These are phyloP conservation scores for Minunthozetes semirufus DNA, from an alignment of 2,888 invertebrate genomes.

Conservation along the genomic window DNA sequence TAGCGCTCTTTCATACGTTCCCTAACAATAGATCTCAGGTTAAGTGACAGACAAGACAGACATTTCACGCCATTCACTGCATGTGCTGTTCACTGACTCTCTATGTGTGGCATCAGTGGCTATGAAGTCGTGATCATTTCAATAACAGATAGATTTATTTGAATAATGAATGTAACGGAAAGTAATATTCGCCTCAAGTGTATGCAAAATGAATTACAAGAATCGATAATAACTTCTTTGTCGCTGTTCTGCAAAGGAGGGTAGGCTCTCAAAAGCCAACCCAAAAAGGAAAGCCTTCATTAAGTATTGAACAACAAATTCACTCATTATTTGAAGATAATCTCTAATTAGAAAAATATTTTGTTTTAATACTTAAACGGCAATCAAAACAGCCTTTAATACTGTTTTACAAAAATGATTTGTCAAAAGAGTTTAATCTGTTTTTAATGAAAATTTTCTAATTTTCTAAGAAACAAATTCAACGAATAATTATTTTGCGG, in stretches of 20 bases:
- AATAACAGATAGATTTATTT: too few species aligned
- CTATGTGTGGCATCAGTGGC: too few species aligned
- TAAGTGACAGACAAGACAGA: not conserved
- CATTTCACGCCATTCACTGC: not conserved
- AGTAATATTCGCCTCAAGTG: too few species aligned
- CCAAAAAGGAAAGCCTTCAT: too few species aligned
- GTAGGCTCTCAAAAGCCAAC: too few species aligned
- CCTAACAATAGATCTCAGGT: not conserved
- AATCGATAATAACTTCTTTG: too few species aligned
- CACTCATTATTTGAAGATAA: not conserved
- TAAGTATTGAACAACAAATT: not conserved
- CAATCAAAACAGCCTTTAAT: not conserved
- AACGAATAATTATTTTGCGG: too few species aligned
- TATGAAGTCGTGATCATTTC: too few species aligned
- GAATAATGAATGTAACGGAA: too few species aligned
- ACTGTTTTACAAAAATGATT: not conserved
- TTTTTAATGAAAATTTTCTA: not conserved
- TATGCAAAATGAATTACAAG: too few species aligned
- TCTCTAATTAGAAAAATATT: not conserved
- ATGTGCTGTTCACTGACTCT: not conserved
- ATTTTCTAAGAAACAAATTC: too few species aligned
- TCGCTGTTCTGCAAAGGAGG: too few species aligned
- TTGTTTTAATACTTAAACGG: not conserved
- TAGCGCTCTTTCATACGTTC: not conserved
- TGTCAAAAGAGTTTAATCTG: not conserved